Percentiles rank a stretch among this genome's conserved stretches.
phyloP scores from a whole-genome alignment of 2,113 vertebrate species.

The Corythoichthys intestinalis region DNA sequence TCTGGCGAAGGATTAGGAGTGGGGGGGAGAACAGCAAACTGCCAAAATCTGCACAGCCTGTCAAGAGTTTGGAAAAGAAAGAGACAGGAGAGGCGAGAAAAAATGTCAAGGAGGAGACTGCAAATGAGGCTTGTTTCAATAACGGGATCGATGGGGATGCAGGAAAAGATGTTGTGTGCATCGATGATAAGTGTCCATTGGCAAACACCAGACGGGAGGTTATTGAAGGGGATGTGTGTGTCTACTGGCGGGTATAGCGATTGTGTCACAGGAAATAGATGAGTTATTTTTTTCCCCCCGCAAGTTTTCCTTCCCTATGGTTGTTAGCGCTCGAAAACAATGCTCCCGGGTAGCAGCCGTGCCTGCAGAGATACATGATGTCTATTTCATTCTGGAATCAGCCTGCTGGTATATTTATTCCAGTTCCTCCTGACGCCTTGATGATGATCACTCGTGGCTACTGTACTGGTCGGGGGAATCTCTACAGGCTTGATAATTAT shows the following conservation, averaged over 20 bases:
- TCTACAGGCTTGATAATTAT: conserved; percentile 53
- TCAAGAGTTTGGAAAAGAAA: conserved; percentile 65
- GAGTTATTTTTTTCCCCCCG: conserved; percentile 6
- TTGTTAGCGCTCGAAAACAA: conserved; percentile 19
- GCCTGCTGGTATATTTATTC: background rate
- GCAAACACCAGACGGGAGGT: conserved; percentile 58
- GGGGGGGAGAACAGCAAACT: conserved; percentile 62
- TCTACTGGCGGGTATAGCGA: conserved; percentile 6
- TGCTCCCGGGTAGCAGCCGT: background rate
- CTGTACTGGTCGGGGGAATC: conserved; percentile 23
- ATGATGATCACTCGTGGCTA: conserved; percentile 32
- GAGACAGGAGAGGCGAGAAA: conserved; percentile 58
- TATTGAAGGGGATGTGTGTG: conserved; percentile 20
- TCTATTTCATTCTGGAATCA: background rate
- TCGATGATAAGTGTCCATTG: conserved; percentile 67
- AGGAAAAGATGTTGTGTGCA: conserved; percentile 71
- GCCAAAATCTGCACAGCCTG: conserved; percentile 70
- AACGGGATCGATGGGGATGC: conserved; percentile 71
- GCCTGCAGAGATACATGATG: background rate
- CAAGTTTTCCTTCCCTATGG: conserved; percentile 21
- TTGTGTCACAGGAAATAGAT: conserved; percentile 18
- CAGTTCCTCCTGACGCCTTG: conserved; percentile 9
- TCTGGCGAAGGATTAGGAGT: conserved; percentile 65
- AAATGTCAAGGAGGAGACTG: conserved; percentile 75
- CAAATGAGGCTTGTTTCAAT: conserved; percentile 80